phyloP scores from a whole-genome alignment of 2,888 invertebrate genomes.

The Erebia ligea region DNA sequence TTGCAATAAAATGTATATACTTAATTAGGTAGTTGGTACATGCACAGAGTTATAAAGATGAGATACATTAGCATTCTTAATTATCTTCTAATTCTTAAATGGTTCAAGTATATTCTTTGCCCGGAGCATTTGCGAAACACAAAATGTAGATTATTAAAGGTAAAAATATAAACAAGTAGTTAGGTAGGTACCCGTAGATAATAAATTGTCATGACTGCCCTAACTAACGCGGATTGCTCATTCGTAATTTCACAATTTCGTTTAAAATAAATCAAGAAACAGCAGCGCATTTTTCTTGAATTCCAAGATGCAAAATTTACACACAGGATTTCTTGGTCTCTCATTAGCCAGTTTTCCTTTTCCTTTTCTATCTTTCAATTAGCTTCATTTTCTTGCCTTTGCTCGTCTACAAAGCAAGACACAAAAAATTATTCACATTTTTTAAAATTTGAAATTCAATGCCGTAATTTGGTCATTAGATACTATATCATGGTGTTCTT shows the following conservation, averaged over 20 bases:
- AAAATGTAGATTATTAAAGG: too few relatives aligned
- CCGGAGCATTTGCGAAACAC: too few relatives aligned
- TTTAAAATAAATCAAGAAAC: not conserved
- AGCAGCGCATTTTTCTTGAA: constrained; percentile 8
- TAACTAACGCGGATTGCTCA: not conserved
- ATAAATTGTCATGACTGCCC: too few relatives aligned
- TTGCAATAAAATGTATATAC: too few relatives aligned
- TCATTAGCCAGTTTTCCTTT: constrained; percentile 18
- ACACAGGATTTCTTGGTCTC: constrained; percentile 12
- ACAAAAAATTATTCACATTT: not conserved
- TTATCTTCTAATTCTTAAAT: too few relatives aligned
- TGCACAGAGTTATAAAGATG: too few relatives aligned
- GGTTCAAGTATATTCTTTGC: too few relatives aligned
- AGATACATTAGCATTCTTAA: too few relatives aligned
- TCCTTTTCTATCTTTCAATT: constrained; percentile 17
- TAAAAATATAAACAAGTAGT: too few relatives aligned
- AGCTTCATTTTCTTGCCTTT: constrained; percentile 13
- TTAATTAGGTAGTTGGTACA: too few relatives aligned
- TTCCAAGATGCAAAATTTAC: constrained; percentile 12
- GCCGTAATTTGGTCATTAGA: not conserved
- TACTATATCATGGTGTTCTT: not conserved
- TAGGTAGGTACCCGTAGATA: too few relatives aligned
- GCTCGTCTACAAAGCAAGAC: not conserved
- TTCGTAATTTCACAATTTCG: not conserved
- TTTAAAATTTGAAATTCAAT: not conserved